phyloP scores from a whole-genome alignment of 2,888 invertebrate species.

The Watsonalla binaria region DNA sequence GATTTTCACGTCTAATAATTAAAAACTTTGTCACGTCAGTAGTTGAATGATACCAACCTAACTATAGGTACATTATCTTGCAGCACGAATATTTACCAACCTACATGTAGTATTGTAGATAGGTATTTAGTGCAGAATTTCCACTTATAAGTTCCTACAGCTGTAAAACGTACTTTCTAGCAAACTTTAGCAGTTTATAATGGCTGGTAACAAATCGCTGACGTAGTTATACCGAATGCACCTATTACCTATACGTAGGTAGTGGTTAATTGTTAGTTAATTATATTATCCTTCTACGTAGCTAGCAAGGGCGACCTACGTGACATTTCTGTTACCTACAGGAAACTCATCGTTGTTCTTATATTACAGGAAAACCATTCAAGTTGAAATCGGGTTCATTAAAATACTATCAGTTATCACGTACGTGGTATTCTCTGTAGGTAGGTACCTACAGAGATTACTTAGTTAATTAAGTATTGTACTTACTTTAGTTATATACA shows the following conservation, averaged over 20 bases:
- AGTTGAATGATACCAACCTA: conserved; percentile 35
- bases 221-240: too few relatives aligned
- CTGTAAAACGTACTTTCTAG: too few relatives aligned
- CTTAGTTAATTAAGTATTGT: too few relatives aligned
- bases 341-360: not conserved
- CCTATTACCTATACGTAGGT: too few relatives aligned
- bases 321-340: not conserved
- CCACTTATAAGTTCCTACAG: not conserved
- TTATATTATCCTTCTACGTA: too few relatives aligned
- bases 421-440: too few relatives aligned
- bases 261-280: too few relatives aligned
- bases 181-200: not conserved
- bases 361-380: not conserved
- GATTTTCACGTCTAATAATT: conserved; percentile 77
- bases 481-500: too few relatives aligned
- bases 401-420: too few relatives aligned
- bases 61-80: conserved; percentile 14
- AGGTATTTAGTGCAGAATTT: not conserved
- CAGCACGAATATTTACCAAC: conserved; percentile 14
- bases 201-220: too few relatives aligned
- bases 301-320: not conserved
- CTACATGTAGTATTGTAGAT: conserved; percentile 2
- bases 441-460: too few relatives aligned
- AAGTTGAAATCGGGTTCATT: not conserved
- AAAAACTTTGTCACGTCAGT: conserved; percentile 74